Base-by-base conservation (phyloP, 2,888 invertebrate species). In the Luperina nickerlii region DNA sequence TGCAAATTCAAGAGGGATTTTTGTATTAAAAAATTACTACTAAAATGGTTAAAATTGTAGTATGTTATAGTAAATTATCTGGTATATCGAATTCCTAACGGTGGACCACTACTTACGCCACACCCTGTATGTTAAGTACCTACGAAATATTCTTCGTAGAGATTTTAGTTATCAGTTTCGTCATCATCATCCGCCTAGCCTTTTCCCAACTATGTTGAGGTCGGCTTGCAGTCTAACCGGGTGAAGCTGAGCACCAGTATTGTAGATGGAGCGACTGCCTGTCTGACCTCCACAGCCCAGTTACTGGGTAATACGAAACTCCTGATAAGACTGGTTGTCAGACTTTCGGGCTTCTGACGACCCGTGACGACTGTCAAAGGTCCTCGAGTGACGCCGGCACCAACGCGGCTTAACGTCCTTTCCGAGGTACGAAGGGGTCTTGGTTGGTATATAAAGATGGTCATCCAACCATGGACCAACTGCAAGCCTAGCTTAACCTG, bases 131-230 rank as follows among this genome's bases (percentile, higher is more conserved):
- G 11, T 32, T 45, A 32, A 9, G 11, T 65, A 63, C n/a, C 9
- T 45, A 32, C 13, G 8, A 74, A 45, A 66, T 57, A 45, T 38
- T 62, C 20, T 62, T 15, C 20, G 57, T 32, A 27, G n/a, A 45
- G 18, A 38, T 38, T 81, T 70, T 20, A 54, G 5, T 9, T 67
- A 68, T 77, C 38, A 45, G 51, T 66, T 24, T 48, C 11, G 11
- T 57, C 57, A 57, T 57, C 57, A 57, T 57, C 18, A 20, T 11
- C 9, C 11, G 24, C 24, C 24, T 57, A 24, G 24, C 11, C 24
- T n/a, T 57, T 57, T n/a, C 24, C 11, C 11, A n/a, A 11, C 4
- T 57, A n/a, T n/a, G 24, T 24, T 24, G 9, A 11, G 24, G 11
- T 57, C 24, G 24, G 24, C 24, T 57, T 57, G 11, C 57, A 11